Conservation (phyloP, 2,797 vertebrate species). For the Fundulus diaphanus region DNA sequence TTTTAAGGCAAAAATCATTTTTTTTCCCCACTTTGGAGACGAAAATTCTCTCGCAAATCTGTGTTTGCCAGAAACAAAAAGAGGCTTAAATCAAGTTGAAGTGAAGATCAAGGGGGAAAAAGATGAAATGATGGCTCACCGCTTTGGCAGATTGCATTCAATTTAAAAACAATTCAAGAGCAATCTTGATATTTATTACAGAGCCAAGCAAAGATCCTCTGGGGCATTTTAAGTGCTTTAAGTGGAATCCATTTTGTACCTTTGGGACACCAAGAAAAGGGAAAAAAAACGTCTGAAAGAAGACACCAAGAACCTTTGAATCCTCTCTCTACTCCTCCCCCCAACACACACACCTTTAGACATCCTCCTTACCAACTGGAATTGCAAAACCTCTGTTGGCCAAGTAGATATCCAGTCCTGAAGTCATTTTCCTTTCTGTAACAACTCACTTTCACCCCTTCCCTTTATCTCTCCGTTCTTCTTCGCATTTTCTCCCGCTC, state of each 20-base stretch:
- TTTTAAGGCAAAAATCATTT: conserved; percentile 42
- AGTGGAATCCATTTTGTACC: conserved; percentile 67
- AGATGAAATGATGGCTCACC: conserved; percentile 61
- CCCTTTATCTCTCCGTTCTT: conserved; percentile 32
- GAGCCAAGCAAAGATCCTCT: conserved; percentile 52
- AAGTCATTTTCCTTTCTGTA: conserved; percentile 22
- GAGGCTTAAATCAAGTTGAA: conserved; percentile 56
- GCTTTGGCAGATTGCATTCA: conserved; percentile 75
- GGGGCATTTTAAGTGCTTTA: conserved; percentile 72
- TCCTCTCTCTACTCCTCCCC: conserved; percentile 4
- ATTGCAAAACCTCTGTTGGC: conserved; percentile 25
- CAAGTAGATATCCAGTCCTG: conserved; percentile 15
- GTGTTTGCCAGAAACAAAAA: conserved; percentile 67
- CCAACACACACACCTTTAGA: conserved; percentile 23
- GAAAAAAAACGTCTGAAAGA: conserved; percentile 51
- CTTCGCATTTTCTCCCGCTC: conserved; percentile 19
- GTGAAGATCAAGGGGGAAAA: conserved; percentile 44
- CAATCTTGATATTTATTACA: conserved; percentile 73
- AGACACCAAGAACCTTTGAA: conserved; percentile 47
- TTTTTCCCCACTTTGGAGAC: conserved; percentile 36
- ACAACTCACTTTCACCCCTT: conserved; percentile 14
- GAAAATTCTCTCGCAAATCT: conserved; percentile 60
- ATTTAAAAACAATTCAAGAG: conserved; percentile 75
- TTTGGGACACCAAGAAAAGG: conserved; percentile 49
- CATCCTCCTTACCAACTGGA: conserved; percentile 36